These are phyloP conservation scores for Mesorhabditis spiculigera DNA, from an alignment of 2,888 invertebrate species.

Conservation along the genomic window DNA sequence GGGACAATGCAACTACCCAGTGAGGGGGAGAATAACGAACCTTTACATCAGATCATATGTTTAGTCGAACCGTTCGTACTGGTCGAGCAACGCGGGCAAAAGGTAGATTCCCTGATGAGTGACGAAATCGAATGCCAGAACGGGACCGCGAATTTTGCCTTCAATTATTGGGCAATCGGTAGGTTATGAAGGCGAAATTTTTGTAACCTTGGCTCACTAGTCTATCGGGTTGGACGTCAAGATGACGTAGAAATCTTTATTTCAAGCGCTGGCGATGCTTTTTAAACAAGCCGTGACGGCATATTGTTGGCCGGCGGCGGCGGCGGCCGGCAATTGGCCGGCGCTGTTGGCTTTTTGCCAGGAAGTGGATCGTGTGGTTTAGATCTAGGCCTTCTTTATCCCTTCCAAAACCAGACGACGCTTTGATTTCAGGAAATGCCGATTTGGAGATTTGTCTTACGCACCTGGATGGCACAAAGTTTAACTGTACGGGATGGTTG, in stretches of 20 bases:
- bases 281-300: no score
- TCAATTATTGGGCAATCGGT: conserved; percentile 55
- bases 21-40: conserved; percentile 7
- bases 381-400: not conserved
- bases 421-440: conserved; percentile 27
- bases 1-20: conserved; percentile 54
- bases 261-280: no score
- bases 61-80: conserved; percentile 50
- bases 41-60: conserved; percentile 9
- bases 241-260: no score
- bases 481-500: conserved; percentile 55
- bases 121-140: conserved; percentile 45
- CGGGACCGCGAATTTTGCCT: conserved; percentile 43
- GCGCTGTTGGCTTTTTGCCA: no score
- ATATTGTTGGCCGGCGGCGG: no score
- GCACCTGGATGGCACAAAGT: conserved; percentile 35
- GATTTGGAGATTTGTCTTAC: conserved; percentile 54
- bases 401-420: not conserved
- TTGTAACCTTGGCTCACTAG: no score
- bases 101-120: conserved; percentile 43
- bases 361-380: no score
- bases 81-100: conserved; percentile 46
- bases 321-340: no score
- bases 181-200: not conserved
- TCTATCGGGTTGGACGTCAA: no score